Percentiles rank a stretch among this genome's conserved stretches.
Evolutionary conservation across 2,113 vertebrate species (phyloP).

Genomic region (zebrafish (Danio rerio)): GRCz12tu NC_133176.1:25405001-25405500

Average conservation of each 20-base stretch:
- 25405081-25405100: constrained; percentile 32
- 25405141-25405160: constrained; percentile 34
- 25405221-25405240: constrained; percentile 25
- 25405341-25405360: constrained; percentile 31
- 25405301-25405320: constrained; percentile 37
- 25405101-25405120: constrained; percentile 38
- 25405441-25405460: constrained; percentile 26
- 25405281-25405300: constrained; percentile 28
- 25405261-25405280: constrained; percentile 35
- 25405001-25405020: constrained; percentile 58
- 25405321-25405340: constrained; percentile 22
- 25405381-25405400: constrained; percentile 2
- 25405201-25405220: constrained; percentile 37
- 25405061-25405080: constrained; percentile 41
- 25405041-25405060: constrained; percentile 60
- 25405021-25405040: constrained; percentile 55
- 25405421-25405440: constrained; percentile 28
- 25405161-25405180: constrained; percentile 22
- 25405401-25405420: constrained; percentile 17
- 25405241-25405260: constrained; percentile 8
- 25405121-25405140: constrained; percentile 6
- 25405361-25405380: constrained; percentile 29
- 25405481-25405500: not conserved
- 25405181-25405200: constrained; percentile 31
- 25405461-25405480: constrained; percentile 4